These are phyloP conservation scores for Apodemia mormo DNA, from an alignment of 2,888 invertebrate genomes.

Conservation along the genomic window DNA sequence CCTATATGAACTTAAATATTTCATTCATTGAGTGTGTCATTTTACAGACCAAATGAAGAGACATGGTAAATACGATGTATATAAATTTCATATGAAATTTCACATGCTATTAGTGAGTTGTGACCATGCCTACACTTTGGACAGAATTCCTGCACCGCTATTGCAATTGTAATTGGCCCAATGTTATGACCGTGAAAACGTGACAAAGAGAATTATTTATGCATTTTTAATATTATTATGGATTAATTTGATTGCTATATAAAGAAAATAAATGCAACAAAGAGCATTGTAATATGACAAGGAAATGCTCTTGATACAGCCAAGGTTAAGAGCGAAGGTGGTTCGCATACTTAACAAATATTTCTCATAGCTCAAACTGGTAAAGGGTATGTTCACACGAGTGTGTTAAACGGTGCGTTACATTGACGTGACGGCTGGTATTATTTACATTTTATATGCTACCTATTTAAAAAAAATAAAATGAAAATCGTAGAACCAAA, in stretches of 20 bases:
- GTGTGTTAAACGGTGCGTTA: conserved; percentile 9
- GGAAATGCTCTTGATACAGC: conserved; percentile 61
- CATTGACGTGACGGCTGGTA: background rate
- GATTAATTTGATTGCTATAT: background rate
- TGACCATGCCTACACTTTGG: too few relatives aligned
- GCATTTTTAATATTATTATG: background rate
- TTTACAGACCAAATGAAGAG: too few relatives aligned
- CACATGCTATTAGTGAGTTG: too few relatives aligned
- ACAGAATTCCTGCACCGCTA: too few relatives aligned
- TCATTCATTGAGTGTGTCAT: too few relatives aligned
- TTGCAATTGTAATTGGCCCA: too few relatives aligned
- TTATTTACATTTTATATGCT: background rate
- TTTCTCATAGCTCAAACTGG: conserved; percentile 48
- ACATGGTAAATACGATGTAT: too few relatives aligned
- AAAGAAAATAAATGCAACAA: conserved; percentile 28
- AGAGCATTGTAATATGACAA: conserved; percentile 58
- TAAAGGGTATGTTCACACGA: conserved; percentile 7
- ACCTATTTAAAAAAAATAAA: too few relatives aligned
- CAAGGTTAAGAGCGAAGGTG: conserved; percentile 71
- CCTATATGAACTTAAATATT: too few relatives aligned
- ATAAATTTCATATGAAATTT: too few relatives aligned
- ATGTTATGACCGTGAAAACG: background rate
- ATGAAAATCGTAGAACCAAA: too few relatives aligned
- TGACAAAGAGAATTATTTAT: background rate
- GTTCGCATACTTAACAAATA: conserved; percentile 65